These are phyloP conservation scores for Drosophila sulfurigaster DNA, from an alignment of 1,140 invertebrate genomes.

Conservation along the genomic window DNA sequence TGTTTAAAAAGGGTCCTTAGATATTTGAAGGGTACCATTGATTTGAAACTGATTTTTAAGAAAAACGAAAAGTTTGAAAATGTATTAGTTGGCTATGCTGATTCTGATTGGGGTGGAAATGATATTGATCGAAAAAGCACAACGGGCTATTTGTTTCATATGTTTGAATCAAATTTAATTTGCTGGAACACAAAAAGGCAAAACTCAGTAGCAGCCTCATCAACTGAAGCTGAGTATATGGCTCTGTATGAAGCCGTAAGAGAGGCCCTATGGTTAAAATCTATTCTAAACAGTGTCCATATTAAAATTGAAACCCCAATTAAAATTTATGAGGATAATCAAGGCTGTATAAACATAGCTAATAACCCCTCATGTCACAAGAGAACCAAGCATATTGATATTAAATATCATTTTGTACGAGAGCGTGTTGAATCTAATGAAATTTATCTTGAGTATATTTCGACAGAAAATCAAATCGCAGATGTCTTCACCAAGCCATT, in stretches of 20 bases:
- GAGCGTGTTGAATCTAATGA: not conserved
- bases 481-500: slow-evolving; percentile 8
- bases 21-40: slow-evolving; percentile 44
- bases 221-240: too few species aligned
- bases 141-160: slow-evolving; percentile 53
- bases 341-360: slow-evolving; percentile 14
- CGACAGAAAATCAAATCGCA: slow-evolving; percentile 6
- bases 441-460: slow-evolving; percentile 1
- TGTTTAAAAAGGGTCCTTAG: slow-evolving; percentile 46
- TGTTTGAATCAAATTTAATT: slow-evolving; percentile 58
- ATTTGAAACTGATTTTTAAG: slow-evolving; percentile 43
- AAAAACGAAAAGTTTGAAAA: slow-evolving; percentile 4
- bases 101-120: slow-evolving; percentile 9
- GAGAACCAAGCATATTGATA: slow-evolving; percentile 13
- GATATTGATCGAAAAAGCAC: slow-evolving; percentile 40
- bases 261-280: slow-evolving; percentile 46
- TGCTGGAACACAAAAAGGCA: too few species aligned
- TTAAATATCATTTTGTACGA: slow-evolving; percentile 12
- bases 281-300: not conserved
- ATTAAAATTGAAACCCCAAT: slow-evolving; percentile 2
- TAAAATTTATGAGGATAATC: too few species aligned
- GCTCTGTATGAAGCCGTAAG: slow-evolving; percentile 48
- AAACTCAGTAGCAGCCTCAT: too few species aligned
- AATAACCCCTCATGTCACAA: slow-evolving; percentile 16
- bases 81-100: not conserved